A percentile compares a stretch with the other conserved stretches of the same genome.
Evolutionary conservation across 2,888 invertebrate genomes (phyloP).

Genomic region (Amiota minor): DNA sequence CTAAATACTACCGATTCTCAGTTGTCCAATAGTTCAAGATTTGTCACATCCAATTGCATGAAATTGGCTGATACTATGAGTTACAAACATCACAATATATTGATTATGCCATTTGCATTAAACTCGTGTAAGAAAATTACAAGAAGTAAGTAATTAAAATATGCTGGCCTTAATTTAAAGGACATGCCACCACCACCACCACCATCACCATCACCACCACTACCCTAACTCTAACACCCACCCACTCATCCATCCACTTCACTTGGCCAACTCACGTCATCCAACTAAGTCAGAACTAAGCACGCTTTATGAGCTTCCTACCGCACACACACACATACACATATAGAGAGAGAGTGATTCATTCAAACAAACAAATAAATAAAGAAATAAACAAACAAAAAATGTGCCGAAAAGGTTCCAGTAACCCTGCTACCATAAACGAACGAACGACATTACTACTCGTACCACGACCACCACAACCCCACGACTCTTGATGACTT

Average conservation of each 20-base stretch:
- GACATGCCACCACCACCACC: slow-evolving; percentile 27
- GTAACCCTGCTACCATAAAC: no score
- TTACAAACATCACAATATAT: no score
- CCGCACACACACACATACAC: slow-evolving; percentile 32
- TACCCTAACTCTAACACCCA: slow-evolving; percentile 7
- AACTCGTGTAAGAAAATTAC: no score
- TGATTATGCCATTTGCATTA: no score
- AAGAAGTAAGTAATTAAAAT: no score
- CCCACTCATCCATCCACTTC: slow-evolving; percentile 6
- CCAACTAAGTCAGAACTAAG: slow-evolving; percentile 44
- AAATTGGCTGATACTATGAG: no score
- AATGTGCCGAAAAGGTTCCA: no score
- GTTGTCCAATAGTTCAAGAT: no score
- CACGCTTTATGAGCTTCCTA: slow-evolving; percentile 32
- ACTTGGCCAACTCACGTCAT: slow-evolving; percentile 39
- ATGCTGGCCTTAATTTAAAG: no score
- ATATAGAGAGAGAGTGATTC: neutral
- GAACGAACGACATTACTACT: slow-evolving; percentile 54
- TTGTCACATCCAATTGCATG: no score
- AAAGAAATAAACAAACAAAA: neutral
- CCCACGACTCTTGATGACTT: slow-evolving; percentile 27
- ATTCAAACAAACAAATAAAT: slow-evolving; percentile 2
- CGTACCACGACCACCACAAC: neutral
- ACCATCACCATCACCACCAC: neutral
- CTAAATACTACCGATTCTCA: no score